Evolutionary conservation across 2,113 vertebrate species (phyloP).

Genomic region (Bos javanicus): DNA sequence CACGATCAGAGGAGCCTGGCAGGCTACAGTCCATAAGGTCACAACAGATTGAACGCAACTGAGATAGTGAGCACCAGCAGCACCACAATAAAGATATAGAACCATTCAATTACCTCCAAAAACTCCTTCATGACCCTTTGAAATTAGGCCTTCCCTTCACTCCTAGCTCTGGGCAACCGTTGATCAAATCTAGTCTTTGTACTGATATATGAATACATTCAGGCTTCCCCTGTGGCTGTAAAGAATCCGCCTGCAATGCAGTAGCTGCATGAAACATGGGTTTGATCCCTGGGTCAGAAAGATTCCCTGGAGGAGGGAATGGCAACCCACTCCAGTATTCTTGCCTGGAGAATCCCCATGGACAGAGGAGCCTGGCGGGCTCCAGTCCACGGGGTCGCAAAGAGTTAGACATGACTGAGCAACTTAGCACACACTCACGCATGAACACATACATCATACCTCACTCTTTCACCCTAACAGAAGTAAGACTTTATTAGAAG

Average conservation of each 20-base stretch:
- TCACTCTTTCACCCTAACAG: not conserved
- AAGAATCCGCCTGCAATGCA: not conserved
- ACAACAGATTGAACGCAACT: not conserved
- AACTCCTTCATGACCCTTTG: not conserved
- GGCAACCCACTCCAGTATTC: not conserved
- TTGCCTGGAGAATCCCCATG: not conserved
- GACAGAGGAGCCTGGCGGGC: not conserved
- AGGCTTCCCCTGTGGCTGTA: not conserved
- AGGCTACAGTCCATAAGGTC: not conserved
- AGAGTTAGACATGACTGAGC: not conserved
- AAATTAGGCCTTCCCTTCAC: not conserved
- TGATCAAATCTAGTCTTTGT: not conserved
- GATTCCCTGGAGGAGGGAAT: not conserved
- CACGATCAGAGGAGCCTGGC: not conserved
- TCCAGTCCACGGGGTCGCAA: not conserved
- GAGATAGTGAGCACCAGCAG: not conserved
- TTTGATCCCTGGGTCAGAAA: not conserved
- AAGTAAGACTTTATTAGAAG: not conserved
- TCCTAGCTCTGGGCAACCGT: not conserved
- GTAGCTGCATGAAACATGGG: not conserved
- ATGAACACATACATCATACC: not conserved
- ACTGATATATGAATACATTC: not conserved
- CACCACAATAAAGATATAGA: not conserved
- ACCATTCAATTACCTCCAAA: rapidly evolving
- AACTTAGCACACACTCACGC: not conserved